Conservation (phyloP, 2,113 vertebrate species). For the Zosterops borbonicus region DNA sequence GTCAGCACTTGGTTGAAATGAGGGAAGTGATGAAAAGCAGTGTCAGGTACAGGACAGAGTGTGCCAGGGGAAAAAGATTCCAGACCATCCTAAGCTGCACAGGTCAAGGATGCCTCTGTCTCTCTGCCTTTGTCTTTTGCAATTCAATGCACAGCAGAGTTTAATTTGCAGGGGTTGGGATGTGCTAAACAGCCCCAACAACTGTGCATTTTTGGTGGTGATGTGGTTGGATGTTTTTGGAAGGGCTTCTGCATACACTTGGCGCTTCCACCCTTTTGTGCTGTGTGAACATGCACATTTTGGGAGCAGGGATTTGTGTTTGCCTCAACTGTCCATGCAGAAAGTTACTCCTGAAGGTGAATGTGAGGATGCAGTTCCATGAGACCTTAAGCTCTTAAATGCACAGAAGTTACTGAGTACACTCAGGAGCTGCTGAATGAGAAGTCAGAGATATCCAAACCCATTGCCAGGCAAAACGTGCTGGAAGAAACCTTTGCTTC, state of each 20-base stretch:
- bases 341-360: background rate
- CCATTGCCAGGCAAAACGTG: background rate
- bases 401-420: rapidly evolving
- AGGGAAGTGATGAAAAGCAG: background rate
- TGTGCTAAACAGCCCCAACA: background rate
- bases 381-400: background rate
- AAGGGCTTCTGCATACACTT: background rate
- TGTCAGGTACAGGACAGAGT: background rate
- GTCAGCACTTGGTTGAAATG: background rate
- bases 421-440: background rate
- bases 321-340: background rate
- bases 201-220: background rate
- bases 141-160: background rate
- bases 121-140: background rate
- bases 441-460: background rate
- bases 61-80: background rate
- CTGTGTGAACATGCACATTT: background rate
- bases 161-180: background rate
- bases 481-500: background rate
- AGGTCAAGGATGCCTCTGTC: background rate
- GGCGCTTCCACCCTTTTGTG: background rate
- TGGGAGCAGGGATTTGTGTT: background rate
- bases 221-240: background rate
- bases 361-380: background rate
- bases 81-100: background rate